phyloP scores from a whole-genome alignment of 1,140 invertebrate species.

The Drosophila cardini region DNA sequence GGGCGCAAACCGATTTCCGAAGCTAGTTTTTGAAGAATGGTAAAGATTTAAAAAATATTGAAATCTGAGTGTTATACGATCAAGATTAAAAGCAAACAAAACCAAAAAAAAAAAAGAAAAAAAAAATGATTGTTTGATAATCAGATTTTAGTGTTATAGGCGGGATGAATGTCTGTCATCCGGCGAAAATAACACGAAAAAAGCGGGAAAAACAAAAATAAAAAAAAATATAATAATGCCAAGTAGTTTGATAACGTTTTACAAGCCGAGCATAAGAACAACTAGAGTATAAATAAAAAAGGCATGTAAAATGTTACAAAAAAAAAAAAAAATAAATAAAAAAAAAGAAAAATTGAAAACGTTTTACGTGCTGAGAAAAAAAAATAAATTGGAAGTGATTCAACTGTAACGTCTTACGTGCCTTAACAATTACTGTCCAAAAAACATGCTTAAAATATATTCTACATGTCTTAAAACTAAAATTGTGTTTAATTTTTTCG shows the following conservation, averaged over 20 bases:
- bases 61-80: conserved; percentile 33
- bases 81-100: conserved; percentile 12
- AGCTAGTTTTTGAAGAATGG: conserved; percentile 13
- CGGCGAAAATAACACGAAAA: conserved; percentile 36
- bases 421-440: conserved; percentile 49
- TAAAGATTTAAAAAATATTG: conserved; percentile 14
- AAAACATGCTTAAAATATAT: conserved; percentile 22
- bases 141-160: conserved; percentile 11
- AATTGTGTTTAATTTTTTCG: conserved; percentile 2
- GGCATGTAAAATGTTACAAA: conserved; percentile 70
- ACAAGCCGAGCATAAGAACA: conserved; percentile 41
- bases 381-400: not conserved
- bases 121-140: conserved; percentile 40
- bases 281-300: conserved; percentile 12
- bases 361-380: conserved; percentile 38
- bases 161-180: conserved; percentile 43
- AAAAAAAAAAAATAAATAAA: conserved; percentile 19
- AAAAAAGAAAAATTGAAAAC: conserved; percentile 1
- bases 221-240: conserved; percentile 12
- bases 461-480: not conserved
- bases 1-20: conserved; percentile 54
- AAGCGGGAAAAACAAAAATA: conserved; percentile 10
- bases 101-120: conserved; percentile 20
- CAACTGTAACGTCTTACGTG: conserved; percentile 70
- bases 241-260: conserved; percentile 50